Percentiles rank a stretch among this genome's conserved stretches.
Evolutionary conservation across 2,113 vertebrate species (phyloP).

Genomic region (Tylochromis polylepis): DNA sequence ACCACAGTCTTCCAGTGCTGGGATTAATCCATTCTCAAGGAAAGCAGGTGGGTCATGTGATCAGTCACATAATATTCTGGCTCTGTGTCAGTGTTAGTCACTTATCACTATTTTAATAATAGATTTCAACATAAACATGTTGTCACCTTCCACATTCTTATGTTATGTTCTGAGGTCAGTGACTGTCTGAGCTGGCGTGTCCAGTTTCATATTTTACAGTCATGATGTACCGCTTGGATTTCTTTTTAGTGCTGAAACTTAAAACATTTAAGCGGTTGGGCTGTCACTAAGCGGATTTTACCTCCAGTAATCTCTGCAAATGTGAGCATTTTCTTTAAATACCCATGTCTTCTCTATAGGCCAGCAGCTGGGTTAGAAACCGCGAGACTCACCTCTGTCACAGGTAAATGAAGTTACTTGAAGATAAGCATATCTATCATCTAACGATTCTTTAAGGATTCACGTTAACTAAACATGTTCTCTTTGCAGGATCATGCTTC

Average conservation of each 20-base stretch:
- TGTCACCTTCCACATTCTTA: not conserved
- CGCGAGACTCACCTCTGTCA: not conserved
- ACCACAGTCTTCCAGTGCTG: slow-evolving; percentile 16
- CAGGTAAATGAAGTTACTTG: slow-evolving; percentile 17
- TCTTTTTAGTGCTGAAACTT: not conserved
- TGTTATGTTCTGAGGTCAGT: not conserved
- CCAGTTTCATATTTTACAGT: not conserved
- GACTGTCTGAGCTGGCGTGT: not conserved
- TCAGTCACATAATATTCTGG: not conserved
- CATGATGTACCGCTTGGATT: not conserved
- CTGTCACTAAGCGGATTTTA: not conserved
- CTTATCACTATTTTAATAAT: not conserved
- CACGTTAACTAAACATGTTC: not conserved
- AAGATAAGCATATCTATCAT: not conserved
- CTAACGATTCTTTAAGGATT: not conserved
- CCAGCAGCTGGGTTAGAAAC: slow-evolving; percentile 39
- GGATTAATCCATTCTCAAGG: slow-evolving; percentile 47
- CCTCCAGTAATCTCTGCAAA: not conserved
- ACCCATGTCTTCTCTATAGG: slow-evolving; percentile 24
- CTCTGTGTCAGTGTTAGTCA: not conserved
- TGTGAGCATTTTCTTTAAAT: not conserved
- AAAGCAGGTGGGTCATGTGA: slow-evolving; percentile 60
- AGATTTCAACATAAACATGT: not conserved
- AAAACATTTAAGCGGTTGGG: not conserved
- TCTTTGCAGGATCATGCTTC: slow-evolving; percentile 6